Conservation (phyloP, 1,140 invertebrate species). For the Doryteuthis pealeii region DNA sequence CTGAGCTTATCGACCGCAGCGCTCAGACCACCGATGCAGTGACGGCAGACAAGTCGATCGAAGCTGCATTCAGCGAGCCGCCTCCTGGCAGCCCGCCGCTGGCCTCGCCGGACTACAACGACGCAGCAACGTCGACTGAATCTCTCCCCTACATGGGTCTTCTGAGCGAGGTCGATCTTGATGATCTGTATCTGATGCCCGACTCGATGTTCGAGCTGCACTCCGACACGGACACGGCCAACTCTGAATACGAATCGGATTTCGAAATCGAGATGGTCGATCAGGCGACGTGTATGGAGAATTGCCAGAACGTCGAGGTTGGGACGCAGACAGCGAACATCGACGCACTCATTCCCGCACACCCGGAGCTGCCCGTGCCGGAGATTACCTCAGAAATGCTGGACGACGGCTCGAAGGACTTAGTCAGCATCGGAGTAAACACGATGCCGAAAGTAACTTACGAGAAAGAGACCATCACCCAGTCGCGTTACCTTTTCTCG, state of each 20-base stretch:
- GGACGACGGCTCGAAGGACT: constrained; percentile 19
- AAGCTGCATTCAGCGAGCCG: constrained; percentile 36
- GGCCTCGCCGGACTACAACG: constrained; percentile 27
- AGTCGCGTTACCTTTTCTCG: constrained; percentile 41
- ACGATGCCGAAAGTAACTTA: constrained; percentile 45
- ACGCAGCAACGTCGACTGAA: constrained; percentile 52
- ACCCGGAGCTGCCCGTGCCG: background rate
- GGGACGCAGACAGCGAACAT: constrained; percentile 39
- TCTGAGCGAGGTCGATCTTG: constrained; percentile 51
- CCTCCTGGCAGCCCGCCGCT: constrained; percentile 9
- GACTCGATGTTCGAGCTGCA: constrained; percentile 45
- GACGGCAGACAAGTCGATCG: constrained; percentile 42
- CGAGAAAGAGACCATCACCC: constrained; percentile 50
- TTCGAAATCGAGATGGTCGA: constrained; percentile 43
- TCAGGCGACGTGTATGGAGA: constrained; percentile 36
- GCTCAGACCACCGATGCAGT: constrained; percentile 38
- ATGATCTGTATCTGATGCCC: constrained; percentile 50
- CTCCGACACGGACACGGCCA: constrained; percentile 27
- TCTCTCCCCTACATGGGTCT: constrained; percentile 52
- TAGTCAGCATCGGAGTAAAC: constrained; percentile 44
- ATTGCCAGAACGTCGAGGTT: constrained; percentile 29
- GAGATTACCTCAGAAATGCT: constrained; percentile 15
- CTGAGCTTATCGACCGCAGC: constrained; percentile 23
- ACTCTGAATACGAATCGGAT: constrained; percentile 24
- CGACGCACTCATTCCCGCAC: too few relatives aligned